A percentile compares a stretch with the other conserved stretches of the same genome.
These are phyloP conservation scores for Corynorhinus townsendii DNA, from an alignment of 2,113 vertebrate genomes.

Conservation along the genomic window DNA sequence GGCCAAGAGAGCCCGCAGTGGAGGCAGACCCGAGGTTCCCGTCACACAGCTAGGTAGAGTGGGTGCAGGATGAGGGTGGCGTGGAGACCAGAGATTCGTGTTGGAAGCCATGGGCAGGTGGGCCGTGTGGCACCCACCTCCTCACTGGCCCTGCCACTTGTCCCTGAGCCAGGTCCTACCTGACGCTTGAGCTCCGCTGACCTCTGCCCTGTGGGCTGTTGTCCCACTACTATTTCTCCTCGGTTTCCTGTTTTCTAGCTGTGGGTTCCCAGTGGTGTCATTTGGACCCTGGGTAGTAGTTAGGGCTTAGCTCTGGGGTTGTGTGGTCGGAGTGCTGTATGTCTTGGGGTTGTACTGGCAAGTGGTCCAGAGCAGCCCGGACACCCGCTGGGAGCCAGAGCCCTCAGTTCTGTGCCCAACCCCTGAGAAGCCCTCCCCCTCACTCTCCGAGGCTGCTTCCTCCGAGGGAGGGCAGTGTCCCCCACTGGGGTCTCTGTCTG, in stretches of 20 bases:
- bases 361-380: background rate
- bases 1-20: background rate
- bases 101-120: background rate
- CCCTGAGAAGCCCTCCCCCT: background rate
- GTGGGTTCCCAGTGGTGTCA: slow-evolving; percentile 44
- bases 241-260: slow-evolving; percentile 63
- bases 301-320: slow-evolving; percentile 62
- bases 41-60: background rate
- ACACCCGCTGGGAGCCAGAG: slow-evolving; percentile 14
- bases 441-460: background rate
- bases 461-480: background rate
- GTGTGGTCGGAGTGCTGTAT: slow-evolving; percentile 58
- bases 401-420: background rate
- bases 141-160: background rate
- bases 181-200: background rate
- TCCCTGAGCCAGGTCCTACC: background rate
- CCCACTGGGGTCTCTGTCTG: background rate
- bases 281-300: slow-evolving; percentile 63
- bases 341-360: slow-evolving; percentile 53
- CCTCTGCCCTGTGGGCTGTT: slow-evolving; percentile 34
- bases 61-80: background rate
- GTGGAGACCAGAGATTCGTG: background rate
- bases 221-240: background rate
- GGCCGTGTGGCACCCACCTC: background rate
- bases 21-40: background rate